phyloP scores from a whole-genome alignment of 1,140 invertebrate genomes.

The Aphelinus certus region DNA sequence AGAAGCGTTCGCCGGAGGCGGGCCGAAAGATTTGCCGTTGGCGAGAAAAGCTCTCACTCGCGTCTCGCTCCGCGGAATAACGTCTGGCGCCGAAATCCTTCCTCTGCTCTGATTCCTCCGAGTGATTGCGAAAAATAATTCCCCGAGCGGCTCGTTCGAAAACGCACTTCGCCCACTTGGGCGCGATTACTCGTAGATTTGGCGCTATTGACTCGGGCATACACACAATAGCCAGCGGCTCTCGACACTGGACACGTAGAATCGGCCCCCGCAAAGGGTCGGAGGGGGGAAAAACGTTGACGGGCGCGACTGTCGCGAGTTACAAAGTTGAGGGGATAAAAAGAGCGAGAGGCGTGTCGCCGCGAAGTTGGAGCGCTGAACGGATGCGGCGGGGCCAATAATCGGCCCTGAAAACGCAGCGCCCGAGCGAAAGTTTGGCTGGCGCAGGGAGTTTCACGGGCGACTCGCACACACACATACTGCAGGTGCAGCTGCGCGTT shows the following conservation, averaged over 20 bases:
- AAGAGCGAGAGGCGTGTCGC: not conserved
- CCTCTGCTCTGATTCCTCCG: too few species aligned
- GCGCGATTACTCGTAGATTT: too few species aligned
- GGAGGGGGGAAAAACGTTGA: too few species aligned
- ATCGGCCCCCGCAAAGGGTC: too few species aligned
- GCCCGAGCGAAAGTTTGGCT: slow-evolving; percentile 5
- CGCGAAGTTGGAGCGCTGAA: not conserved
- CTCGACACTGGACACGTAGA: too few species aligned
- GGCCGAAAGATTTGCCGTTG: slow-evolving; percentile 12
- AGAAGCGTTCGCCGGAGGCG: too few species aligned
- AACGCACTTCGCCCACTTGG: too few species aligned
- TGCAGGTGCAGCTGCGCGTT: slow-evolving; percentile 12
- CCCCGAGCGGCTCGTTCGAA: too few species aligned
- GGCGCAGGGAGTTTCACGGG: not conserved
- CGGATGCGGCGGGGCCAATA: not conserved
- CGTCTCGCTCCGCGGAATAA: not conserved
- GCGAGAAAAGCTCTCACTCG: not conserved
- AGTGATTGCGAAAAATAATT: too few species aligned
- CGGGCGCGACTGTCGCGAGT: not conserved
- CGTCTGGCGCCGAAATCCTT: too few species aligned
- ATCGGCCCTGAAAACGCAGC: slow-evolving; percentile 11
- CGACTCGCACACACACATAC: not conserved
- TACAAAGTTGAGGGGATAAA: not conserved
- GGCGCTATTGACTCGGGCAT: too few species aligned
- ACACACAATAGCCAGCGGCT: too few species aligned